Conservation (phyloP, 2,113 vertebrate species). For the Capreolus pygargus region DNA sequence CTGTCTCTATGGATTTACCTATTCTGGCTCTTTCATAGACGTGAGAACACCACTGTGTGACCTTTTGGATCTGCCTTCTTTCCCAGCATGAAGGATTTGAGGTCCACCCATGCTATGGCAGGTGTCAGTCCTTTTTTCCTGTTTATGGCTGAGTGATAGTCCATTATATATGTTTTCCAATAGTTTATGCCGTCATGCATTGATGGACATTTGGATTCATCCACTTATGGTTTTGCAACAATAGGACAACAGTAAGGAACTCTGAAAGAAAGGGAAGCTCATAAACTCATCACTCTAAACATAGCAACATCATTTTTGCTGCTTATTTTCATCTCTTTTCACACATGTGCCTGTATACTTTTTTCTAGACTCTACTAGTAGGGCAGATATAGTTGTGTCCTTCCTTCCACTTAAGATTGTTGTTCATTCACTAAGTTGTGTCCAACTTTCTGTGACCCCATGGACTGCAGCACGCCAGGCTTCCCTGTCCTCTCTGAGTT, state of each 20-base stretch:
- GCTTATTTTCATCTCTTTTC: neutral
- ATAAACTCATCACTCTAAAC: too few species aligned
- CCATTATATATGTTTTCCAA: accelerated
- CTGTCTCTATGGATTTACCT: neutral
- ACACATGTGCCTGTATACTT: accelerated
- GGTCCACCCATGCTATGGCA: accelerated
- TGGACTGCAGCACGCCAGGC: neutral
- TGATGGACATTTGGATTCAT: accelerated
- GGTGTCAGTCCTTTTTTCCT: neutral
- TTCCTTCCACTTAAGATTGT: neutral
- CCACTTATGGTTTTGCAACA: neutral
- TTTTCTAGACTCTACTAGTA: neutral
- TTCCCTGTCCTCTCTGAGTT: neutral
- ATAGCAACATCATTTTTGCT: too few species aligned
- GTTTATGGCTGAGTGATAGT: neutral
- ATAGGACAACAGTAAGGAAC: neutral
- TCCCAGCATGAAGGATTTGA: neutral
- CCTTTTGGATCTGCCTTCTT: neutral
- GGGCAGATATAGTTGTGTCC: neutral
- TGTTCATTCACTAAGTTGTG: neutral
- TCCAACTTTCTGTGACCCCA: neutral
- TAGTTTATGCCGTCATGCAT: accelerated
- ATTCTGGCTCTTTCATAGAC: accelerated
- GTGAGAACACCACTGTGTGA: accelerated
- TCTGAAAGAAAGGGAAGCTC: neutral